These are phyloP conservation scores for Epistrophe grossulariae DNA, from an alignment of 2,888 invertebrate genomes.

Conservation along the genomic window DNA sequence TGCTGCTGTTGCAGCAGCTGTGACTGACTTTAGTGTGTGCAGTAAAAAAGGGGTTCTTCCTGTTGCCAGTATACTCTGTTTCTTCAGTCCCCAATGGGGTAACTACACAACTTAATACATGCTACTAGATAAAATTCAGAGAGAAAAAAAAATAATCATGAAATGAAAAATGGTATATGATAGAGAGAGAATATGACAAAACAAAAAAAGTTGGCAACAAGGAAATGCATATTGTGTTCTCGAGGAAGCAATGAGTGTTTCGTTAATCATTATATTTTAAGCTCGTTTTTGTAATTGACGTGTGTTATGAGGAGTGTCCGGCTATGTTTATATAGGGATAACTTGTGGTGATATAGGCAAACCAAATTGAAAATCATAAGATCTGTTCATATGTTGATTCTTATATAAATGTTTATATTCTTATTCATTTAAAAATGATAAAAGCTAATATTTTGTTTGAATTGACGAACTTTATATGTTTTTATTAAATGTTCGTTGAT, in stretches of 20 bases:
- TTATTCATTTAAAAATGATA: too few relatives aligned
- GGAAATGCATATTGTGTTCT: slow-evolving; percentile 20
- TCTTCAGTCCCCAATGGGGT: slow-evolving; percentile 29
- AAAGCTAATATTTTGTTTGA: too few relatives aligned
- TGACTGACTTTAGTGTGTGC: slow-evolving; percentile 68
- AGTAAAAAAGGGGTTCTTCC: slow-evolving; percentile 65
- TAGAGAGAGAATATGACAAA: not conserved
- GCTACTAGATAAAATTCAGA: slow-evolving; percentile 27
- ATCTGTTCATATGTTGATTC: too few relatives aligned
- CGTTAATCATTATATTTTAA: slow-evolving; percentile 30
- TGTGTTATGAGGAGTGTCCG: not conserved
- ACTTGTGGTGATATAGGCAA: too few relatives aligned
- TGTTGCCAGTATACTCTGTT: slow-evolving; percentile 30
- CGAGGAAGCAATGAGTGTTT: slow-evolving; percentile 48
- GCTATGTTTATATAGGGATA: not conserved
- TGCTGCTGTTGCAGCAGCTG: slow-evolving; percentile 68
- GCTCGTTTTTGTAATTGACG: not conserved
- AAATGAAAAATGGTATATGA: slow-evolving; percentile 17
- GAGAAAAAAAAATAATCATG: not conserved
- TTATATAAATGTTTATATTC: too few relatives aligned
- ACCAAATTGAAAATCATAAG: too few relatives aligned
- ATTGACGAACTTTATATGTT: too few relatives aligned
- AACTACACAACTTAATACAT: slow-evolving; percentile 41
- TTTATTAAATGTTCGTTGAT: too few relatives aligned
- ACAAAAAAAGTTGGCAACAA: slow-evolving; percentile 24